Evolutionary conservation across 2,888 invertebrate genomes (phyloP).

Genomic region (Xiphydria camelus): DNA sequence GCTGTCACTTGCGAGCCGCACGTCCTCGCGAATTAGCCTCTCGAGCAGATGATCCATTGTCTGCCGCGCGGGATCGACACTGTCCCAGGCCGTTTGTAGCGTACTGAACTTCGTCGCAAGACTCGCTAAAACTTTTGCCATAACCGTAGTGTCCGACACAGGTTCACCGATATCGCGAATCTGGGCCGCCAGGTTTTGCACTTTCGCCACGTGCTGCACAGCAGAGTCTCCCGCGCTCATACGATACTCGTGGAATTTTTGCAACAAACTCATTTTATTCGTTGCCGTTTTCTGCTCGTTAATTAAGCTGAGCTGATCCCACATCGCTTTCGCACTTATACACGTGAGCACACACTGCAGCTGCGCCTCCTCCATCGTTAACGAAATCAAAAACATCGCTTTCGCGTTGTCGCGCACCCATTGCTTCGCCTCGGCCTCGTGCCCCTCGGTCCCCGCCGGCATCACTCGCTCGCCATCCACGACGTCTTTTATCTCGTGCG

Average conservation of each 20-base stretch:
- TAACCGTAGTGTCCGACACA: conserved; percentile 11
- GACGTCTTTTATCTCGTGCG: conserved; percentile 13
- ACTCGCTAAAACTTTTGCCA: conserved; percentile 22
- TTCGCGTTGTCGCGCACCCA: conserved; percentile 22
- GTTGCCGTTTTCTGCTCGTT: conserved; percentile 22
- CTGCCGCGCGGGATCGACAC: too few relatives aligned
- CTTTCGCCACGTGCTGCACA: conserved; percentile 19
- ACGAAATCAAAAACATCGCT: conserved; percentile 23
- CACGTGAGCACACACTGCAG: conserved; percentile 19
- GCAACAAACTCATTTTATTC: conserved; percentile 22
- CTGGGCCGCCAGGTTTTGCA: conserved; percentile 19
- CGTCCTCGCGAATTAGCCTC: too few relatives aligned
- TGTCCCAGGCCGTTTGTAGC: too few relatives aligned
- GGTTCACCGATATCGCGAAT: conserved; percentile 17
- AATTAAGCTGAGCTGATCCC: conserved; percentile 15
- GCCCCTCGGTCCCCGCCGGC: too few relatives aligned
- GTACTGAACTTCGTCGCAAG: conserved; percentile 15
- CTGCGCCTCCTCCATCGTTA: conserved; percentile 20
- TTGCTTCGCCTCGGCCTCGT: conserved; percentile 8
- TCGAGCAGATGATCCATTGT: too few relatives aligned
- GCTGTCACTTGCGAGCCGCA: too few relatives aligned
- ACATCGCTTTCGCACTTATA: conserved; percentile 16
- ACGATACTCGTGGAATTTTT: conserved; percentile 20
- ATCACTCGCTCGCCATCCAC: conserved; percentile 8
- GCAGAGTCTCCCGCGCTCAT: conserved; percentile 19